Evolutionary conservation across 1,140 invertebrate genomes (phyloP), one percentile per base, ranked within the genome.

Genomic region (Panagrolaimus sp.): DNA sequence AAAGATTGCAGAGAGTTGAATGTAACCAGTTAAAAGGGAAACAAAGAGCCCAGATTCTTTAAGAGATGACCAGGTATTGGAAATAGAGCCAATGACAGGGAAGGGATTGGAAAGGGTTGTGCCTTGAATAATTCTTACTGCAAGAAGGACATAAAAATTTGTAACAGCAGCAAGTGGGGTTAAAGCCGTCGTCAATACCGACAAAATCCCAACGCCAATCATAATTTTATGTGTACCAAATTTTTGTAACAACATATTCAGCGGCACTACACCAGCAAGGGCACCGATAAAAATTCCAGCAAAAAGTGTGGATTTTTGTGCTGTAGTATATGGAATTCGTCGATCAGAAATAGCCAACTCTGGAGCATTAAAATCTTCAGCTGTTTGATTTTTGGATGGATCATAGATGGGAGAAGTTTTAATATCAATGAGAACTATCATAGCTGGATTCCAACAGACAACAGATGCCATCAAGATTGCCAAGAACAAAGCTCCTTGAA

Each of bases 391-490:
- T 2, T 16, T 16, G 23, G 7, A 72, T 1, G 31, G 65, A 48
- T 66, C 25, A 48, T 68, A 69, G 9, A 53, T 66, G 16, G 68
- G 68, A 1, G 68, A 69, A 8, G 68, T 23, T 14, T 14, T 23
- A 11, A 69, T 23, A 43, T 69, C 68, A n/a, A 43, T 71, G n/a
- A 69, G 14, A 7, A 57, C 64, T 5, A 69, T 69, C n/a, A 72
- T 11, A 23, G 68, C 62, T n/a, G 66, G 66, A 68, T 68, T 66
- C 65, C 65, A 66, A 16, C 51, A 57, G 20, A 57, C 51, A 57
- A 57, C 20, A 11, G 51, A 57, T 0, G 13, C 13, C 51, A 57
- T 57, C n/a, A 57, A 57, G 20, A 57, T 57, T 14, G 51, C 51
- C 20, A 57, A 25, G 20, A 57, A 25, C 2, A 57, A 5, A 16